phyloP scores from a whole-genome alignment of 2,888 invertebrate genomes.

The Hypena proboscidalis region DNA sequence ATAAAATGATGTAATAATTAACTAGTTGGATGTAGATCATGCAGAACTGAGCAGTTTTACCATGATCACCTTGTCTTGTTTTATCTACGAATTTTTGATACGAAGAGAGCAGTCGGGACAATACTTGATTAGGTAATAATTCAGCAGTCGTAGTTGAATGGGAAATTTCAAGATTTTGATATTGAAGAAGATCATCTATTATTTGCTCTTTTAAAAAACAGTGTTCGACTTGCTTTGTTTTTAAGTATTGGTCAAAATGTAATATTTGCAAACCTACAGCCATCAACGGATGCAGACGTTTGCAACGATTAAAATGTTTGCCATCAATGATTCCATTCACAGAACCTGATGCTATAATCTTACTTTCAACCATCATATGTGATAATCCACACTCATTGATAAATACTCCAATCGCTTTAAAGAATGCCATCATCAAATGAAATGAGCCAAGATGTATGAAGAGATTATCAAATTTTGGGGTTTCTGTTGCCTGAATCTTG shows the following conservation, averaged over 20 bases:
- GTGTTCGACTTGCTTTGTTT: neutral
- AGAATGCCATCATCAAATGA: neutral
- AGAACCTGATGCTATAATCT: neutral
- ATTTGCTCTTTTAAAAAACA: neutral
- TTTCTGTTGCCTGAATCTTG: too few species aligned
- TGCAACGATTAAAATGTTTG: neutral
- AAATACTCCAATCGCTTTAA: neutral
- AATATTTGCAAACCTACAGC: neutral
- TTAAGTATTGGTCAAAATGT: constrained; percentile 1
- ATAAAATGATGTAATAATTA: too few species aligned
- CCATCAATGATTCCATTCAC: neutral
- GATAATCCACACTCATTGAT: neutral
- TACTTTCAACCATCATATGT: constrained; percentile 1
- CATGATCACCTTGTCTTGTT: constrained; percentile 7
- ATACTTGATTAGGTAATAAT: constrained; percentile 1
- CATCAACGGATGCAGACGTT: neutral
- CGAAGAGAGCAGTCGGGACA: constrained; percentile 1
- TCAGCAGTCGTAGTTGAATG: constrained; percentile 1
- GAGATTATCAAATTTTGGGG: too few species aligned
- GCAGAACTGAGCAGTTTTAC: constrained; percentile 10
- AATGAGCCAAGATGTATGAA: too few species aligned
- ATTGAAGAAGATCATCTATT: neutral
- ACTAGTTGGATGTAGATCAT: neutral
- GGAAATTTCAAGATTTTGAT: neutral
- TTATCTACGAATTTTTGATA: constrained; percentile 4